phyloP scores from a whole-genome alignment of 2,797 vertebrate species.

The Pelochelys cantorii region DNA sequence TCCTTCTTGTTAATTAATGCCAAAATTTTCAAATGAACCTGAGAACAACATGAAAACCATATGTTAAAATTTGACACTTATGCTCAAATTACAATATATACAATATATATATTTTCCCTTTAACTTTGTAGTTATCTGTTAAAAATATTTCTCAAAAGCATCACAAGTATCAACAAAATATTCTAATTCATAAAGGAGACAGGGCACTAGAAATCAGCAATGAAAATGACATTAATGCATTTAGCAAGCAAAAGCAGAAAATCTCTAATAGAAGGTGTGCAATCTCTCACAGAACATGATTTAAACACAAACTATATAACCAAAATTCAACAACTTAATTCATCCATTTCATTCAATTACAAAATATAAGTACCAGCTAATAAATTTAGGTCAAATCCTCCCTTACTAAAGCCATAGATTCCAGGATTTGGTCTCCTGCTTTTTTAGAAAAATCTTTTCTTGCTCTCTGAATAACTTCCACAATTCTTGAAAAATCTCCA shows the following conservation, averaged over 20 bases:
- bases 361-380: neutral
- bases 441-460: neutral
- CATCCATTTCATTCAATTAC: neutral
- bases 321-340: conserved; percentile 26
- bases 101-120: conserved; percentile 37
- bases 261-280: neutral
- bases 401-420: neutral
- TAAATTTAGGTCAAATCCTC: neutral
- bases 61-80: conserved; percentile 63
- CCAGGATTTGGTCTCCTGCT: neutral
- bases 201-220: conserved; percentile 33
- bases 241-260: conserved; percentile 36
- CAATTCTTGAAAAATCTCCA: neutral
- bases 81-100: conserved; percentile 51
- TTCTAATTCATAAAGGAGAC: conserved; percentile 23
- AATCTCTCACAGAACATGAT: neutral
- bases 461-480: neutral
- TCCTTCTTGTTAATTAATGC: conserved; percentile 66
- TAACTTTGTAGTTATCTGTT: conserved; percentile 50
- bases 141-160: conserved; percentile 56
- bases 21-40: conserved; percentile 67
- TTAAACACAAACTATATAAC: neutral
- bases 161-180: conserved; percentile 40
- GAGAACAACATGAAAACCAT: conserved; percentile 67
- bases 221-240: conserved; percentile 24